These are phyloP conservation scores for Gadus macrocephalus DNA, from an alignment of 2,113 vertebrate genomes.

Conservation along the genomic window DNA sequence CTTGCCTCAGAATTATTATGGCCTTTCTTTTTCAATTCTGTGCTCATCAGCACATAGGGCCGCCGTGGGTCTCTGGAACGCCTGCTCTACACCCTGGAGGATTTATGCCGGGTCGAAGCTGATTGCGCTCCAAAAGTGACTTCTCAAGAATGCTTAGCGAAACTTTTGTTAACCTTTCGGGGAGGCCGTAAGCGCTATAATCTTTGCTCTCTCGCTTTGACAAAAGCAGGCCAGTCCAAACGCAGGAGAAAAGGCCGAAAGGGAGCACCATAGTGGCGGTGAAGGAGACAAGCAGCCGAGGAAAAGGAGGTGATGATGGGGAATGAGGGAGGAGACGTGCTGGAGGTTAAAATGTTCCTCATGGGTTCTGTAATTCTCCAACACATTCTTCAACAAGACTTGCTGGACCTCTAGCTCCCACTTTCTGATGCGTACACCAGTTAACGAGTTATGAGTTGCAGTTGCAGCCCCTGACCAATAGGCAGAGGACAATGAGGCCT, in stretches of 20 bases:
- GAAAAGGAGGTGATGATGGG: not conserved
- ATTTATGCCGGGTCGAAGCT: constrained; percentile 82
- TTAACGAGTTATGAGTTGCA: too few relatives aligned
- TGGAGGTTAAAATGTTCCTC: constrained; percentile 46
- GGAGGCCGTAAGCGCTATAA: constrained; percentile 44
- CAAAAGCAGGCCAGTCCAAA: constrained; percentile 18
- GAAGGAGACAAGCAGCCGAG: not conserved
- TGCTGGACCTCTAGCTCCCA: too few relatives aligned
- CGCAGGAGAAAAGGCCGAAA: not conserved
- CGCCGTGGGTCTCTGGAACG: constrained; percentile 86
- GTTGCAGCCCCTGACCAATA: too few relatives aligned
- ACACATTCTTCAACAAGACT: too few relatives aligned
- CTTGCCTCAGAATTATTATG: constrained; percentile 98
- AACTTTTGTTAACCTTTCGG: constrained; percentile 74
- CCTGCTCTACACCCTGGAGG: constrained; percentile 71
- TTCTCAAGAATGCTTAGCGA: constrained; percentile 72
- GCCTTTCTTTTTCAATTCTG: constrained; percentile 97
- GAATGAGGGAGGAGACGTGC: not conserved
- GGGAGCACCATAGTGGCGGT: constrained; percentile 1
- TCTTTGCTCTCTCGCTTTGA: constrained; percentile 14
- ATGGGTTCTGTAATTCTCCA: constrained; percentile 27
- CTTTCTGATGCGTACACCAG: too few relatives aligned
- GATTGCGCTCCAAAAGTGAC: constrained; percentile 83
- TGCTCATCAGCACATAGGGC: constrained; percentile 99
- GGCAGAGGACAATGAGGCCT: too few relatives aligned